Percentiles rank a stretch among this genome's conserved stretches.
Conservation (phyloP, 2,888 invertebrate species). For the Acanthosepion esculentum region DNA sequence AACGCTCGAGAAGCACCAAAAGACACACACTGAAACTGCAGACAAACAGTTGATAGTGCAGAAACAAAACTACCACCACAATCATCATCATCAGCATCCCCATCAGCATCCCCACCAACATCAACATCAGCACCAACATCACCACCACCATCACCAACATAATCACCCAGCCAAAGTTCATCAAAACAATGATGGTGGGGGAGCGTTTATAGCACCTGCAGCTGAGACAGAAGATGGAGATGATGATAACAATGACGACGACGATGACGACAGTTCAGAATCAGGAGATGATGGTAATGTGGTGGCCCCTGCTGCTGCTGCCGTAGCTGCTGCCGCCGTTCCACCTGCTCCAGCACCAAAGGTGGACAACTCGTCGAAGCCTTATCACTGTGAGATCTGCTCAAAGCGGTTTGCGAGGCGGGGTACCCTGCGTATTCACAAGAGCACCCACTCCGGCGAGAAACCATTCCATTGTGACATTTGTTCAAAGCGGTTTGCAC, state of each 20-base stretch:
- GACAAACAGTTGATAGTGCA: slow-evolving; percentile 1
- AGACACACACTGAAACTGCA: slow-evolving; percentile 36
- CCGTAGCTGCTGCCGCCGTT: background rate
- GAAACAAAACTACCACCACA: background rate
- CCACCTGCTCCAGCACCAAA: slow-evolving; percentile 14
- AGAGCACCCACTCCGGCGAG: slow-evolving; percentile 46
- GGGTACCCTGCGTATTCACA: slow-evolving; percentile 34
- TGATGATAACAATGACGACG: background rate
- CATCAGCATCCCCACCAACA: background rate
- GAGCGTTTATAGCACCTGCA: background rate
- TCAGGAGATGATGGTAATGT: background rate
- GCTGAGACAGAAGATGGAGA: background rate
- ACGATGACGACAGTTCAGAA: background rate
- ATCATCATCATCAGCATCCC: background rate
- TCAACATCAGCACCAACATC: background rate
- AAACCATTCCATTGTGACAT: slow-evolving; percentile 45
- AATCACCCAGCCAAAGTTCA: slow-evolving; percentile 33
- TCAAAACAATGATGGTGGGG: background rate
- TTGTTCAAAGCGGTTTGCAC: background rate
- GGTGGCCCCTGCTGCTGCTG: background rate
- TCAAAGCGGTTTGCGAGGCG: background rate
- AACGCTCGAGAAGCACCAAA: slow-evolving; percentile 22
- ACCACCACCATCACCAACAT: background rate
- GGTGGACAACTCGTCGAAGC: slow-evolving; percentile 40
- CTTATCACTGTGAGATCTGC: slow-evolving; percentile 41